Evolutionary conservation across 1,140 invertebrate genomes (phyloP).

Genomic region (Adoxophyes honmai): DNA sequence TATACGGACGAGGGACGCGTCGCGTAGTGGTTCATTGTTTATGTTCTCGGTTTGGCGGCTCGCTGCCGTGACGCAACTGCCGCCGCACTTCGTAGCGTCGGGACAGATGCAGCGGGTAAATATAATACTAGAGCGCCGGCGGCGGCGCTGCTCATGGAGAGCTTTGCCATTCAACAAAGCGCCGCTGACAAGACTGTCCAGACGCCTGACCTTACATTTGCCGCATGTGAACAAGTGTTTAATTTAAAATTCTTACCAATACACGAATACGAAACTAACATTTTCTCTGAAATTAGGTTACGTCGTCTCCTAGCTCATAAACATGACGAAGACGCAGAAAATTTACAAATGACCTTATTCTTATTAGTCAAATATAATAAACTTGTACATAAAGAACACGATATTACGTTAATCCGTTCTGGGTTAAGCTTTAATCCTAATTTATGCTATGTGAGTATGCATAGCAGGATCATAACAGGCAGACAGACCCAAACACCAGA

Average conservation of each 20-base stretch:
- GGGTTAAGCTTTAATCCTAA: constrained; percentile 1
- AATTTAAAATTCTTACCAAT: too few species aligned
- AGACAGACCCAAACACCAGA: constrained; percentile 2
- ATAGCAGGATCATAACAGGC: background rate
- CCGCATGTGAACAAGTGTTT: too few species aligned
- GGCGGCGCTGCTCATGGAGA: too few species aligned
- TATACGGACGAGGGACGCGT: constrained; percentile 29
- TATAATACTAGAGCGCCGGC: background rate
- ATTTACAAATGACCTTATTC: too few species aligned
- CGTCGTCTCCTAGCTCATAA: too few species aligned
- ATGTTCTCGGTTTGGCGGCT: constrained; percentile 21
- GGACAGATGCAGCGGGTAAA: background rate
- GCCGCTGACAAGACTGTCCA: too few species aligned
- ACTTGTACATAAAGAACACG: background rate
- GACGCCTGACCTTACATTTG: too few species aligned
- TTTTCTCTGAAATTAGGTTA: too few species aligned
- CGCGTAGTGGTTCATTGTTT: constrained; percentile 26
- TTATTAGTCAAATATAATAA: background rate
- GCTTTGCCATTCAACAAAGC: too few species aligned
- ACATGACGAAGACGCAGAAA: too few species aligned
- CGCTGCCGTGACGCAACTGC: background rate
- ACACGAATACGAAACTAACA: too few species aligned
- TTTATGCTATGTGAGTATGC: background rate
- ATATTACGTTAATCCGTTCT: constrained; percentile 1
- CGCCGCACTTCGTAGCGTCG: background rate